Percentiles rank a stretch among this genome's conserved stretches.
Evolutionary conservation across 2,113 vertebrate genomes (phyloP).

Genomic region (Lagopus leucura): DNA sequence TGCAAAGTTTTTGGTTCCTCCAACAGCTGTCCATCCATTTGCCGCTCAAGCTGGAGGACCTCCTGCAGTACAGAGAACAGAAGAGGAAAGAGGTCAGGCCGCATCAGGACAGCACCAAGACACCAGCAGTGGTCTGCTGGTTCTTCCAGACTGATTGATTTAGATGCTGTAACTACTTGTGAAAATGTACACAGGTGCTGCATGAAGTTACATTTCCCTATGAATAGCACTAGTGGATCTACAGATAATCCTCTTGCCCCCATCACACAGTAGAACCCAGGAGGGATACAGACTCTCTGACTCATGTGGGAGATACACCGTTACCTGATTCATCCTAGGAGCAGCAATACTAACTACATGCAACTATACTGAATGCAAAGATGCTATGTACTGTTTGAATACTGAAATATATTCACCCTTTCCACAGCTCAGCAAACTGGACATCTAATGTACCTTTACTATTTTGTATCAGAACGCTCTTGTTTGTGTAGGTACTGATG

Average conservation of each 20-base stretch:
- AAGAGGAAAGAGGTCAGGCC: not conserved
- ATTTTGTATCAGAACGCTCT: not conserved
- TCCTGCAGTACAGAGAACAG: slow-evolving; percentile 76
- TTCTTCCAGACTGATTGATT: not conserved
- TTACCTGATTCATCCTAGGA: not conserved
- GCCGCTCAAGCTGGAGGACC: slow-evolving; percentile 92
- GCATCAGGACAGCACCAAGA: not conserved
- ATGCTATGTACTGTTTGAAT: not conserved
- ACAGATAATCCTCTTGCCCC: fast-evolving
- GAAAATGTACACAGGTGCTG: fast-evolving
- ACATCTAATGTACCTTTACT: not conserved
- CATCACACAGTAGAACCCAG: not conserved
- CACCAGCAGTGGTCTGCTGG: not conserved
- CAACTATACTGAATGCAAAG: not conserved
- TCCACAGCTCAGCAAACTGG: not conserved
- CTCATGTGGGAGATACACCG: not conserved
- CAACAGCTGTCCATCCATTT: slow-evolving; percentile 93
- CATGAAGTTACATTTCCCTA: not conserved
- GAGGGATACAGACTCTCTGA: not conserved
- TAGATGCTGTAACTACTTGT: not conserved
- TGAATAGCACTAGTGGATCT: not conserved
- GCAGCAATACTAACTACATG: not conserved
- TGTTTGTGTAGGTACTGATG: not conserved
- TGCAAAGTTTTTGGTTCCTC: slow-evolving; percentile 94
- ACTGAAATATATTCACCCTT: not conserved